phyloP scores from a whole-genome alignment of 1,140 invertebrate species.

The Phenacoccus solenopsis region DNA sequence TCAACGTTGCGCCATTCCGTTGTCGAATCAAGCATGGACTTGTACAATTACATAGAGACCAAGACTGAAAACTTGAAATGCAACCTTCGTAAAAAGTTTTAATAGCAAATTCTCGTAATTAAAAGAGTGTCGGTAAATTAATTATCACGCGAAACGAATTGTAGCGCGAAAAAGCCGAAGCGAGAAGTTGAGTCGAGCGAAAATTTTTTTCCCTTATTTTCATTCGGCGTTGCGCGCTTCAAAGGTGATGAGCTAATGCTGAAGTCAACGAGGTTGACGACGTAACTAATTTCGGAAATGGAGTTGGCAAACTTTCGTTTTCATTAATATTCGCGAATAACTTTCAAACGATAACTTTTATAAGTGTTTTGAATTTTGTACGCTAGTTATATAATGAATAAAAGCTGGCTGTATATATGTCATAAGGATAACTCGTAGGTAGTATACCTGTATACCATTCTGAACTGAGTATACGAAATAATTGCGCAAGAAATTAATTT shows the following conservation, averaged over 20 bases:
- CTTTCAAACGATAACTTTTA: not conserved
- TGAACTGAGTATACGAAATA: not conserved
- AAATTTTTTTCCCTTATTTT: not conserved
- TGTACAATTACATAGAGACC: too few relatives aligned
- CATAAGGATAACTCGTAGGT: too few relatives aligned
- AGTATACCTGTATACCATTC: not conserved
- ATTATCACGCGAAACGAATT: not conserved
- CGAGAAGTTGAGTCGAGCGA: not conserved
- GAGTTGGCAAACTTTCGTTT: not conserved
- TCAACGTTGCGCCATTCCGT: too few relatives aligned
- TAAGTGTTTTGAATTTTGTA: not conserved
- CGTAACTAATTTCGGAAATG: constrained; percentile 1
- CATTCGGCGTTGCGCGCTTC: not conserved
- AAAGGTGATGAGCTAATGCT: not conserved
- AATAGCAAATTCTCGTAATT: constrained; percentile 2
- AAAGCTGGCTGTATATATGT: too few relatives aligned
- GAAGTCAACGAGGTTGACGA: not conserved
- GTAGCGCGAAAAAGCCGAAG: not conserved
- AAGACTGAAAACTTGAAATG: too few relatives aligned
- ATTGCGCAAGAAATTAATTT: not conserved
- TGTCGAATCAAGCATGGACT: too few relatives aligned
- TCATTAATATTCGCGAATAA: not conserved
- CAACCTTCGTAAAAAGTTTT: not conserved
- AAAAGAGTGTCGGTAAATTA: not conserved
- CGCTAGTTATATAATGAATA: too few relatives aligned